Percentiles rank a stretch among this genome's conserved stretches.
phyloP scores from a whole-genome alignment of 2,113 vertebrate species.

The Nesogale talazaci region DNA sequence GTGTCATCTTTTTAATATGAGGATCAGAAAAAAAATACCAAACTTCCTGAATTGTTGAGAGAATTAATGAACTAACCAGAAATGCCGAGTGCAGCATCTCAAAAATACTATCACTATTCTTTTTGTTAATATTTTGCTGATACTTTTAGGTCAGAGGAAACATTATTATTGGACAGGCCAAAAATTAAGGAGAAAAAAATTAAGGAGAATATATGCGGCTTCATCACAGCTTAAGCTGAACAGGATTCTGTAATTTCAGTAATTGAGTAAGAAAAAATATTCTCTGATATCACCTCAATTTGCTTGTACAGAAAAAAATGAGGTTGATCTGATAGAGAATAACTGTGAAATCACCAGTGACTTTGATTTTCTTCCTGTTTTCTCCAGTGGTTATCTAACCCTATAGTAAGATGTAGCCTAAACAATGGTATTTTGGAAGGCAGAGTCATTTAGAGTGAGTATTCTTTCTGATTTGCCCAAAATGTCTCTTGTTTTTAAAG shows the following conservation, averaged over 20 bases:
- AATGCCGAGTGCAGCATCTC: neutral
- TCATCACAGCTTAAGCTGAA: neutral
- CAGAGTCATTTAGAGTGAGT: neutral
- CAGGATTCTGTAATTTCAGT: neutral
- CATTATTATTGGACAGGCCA: neutral
- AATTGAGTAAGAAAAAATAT: neutral
- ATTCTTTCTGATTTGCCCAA: neutral
- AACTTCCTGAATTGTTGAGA: neutral
- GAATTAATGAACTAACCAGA: neutral
- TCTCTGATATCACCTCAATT: neutral
- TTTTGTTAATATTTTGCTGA: neutral
- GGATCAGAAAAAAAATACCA: too few relatives aligned
- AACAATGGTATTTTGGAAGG: neutral
- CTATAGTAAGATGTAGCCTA: neutral
- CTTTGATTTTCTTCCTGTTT: slow-evolving; percentile 5
- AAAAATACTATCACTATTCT: neutral
- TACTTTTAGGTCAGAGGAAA: neutral
- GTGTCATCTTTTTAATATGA: too few relatives aligned
- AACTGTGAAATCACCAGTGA: neutral
- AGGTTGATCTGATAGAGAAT: neutral
- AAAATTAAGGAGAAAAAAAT: neutral
- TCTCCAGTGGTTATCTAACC: neutral
- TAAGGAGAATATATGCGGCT: neutral
- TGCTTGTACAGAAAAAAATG: neutral
- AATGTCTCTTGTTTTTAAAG: neutral